Conservation (phyloP, 2,113 vertebrate genomes). For the Gambusia affinis region DNA sequence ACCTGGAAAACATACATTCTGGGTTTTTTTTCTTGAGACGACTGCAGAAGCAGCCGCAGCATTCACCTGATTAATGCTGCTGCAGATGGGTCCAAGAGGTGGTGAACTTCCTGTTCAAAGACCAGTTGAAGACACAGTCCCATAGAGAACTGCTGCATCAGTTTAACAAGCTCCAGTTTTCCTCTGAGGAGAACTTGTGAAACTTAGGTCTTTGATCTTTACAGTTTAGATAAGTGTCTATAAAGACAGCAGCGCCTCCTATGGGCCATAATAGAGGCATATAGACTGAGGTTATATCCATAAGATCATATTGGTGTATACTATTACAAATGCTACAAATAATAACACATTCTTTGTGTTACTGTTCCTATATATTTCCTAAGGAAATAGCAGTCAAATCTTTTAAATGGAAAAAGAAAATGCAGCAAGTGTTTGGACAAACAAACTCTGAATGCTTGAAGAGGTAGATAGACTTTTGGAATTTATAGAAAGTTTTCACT, state of each 20-base stretch:
- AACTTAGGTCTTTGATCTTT: constrained; percentile 42
- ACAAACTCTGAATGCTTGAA: background rate
- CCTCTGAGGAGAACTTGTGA: constrained; percentile 30
- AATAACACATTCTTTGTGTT: no score
- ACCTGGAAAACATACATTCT: constrained; percentile 74
- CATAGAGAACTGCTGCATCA: constrained; percentile 40
- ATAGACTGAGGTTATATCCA: constrained; percentile 11
- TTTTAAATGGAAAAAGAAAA: constrained; percentile 31
- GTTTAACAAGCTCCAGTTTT: constrained; percentile 47
- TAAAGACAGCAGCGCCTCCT: constrained; percentile 59
- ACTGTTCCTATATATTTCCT: constrained; percentile 20
- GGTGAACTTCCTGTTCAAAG: background rate
- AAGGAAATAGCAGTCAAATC: constrained; percentile 34
- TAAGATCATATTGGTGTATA: background rate
- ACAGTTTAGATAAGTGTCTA: constrained; percentile 34
- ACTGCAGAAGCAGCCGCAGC: constrained; percentile 26
- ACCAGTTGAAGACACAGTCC: background rate
- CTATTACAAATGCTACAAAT: no score
- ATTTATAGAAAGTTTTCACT: no score
- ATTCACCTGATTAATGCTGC: background rate
- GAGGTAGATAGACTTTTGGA: no score
- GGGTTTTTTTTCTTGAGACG: constrained; percentile 52
- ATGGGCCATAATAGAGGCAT: constrained; percentile 71
- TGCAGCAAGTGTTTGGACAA: constrained; percentile 11
- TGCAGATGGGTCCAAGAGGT: background rate